Conservation (phyloP, 2,797 vertebrate species). For the Catharus ustulatus region DNA sequence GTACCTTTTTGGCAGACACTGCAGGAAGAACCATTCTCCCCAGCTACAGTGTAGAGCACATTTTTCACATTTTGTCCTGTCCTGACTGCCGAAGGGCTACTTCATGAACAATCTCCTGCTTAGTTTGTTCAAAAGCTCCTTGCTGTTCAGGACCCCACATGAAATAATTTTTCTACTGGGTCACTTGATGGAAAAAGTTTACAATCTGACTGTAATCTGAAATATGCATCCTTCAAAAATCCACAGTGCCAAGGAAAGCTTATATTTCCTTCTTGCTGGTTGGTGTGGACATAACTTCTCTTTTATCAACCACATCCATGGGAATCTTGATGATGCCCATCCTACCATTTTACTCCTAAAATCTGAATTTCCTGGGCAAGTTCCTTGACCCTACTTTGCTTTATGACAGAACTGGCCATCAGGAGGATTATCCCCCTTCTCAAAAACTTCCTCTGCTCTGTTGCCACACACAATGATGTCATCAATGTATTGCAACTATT, state of each 20-base stretch:
- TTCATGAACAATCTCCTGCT: background rate
- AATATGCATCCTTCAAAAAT: background rate
- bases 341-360: background rate
- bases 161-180: background rate
- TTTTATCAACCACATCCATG: background rate
- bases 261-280: background rate
- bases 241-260: background rate
- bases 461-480: background rate
- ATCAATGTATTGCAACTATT: background rate
- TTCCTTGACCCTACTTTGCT: background rate
- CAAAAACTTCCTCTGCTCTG: background rate
- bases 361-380: background rate
- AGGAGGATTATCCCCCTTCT: background rate
- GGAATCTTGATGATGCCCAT: background rate
- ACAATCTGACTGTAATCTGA: background rate
- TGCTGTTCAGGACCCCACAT: background rate
- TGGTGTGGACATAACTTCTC: background rate
- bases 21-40: background rate
- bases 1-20: background rate
- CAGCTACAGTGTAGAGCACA: accelerated
- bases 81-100: background rate
- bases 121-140: background rate
- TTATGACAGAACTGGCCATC: background rate
- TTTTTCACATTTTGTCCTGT: background rate
- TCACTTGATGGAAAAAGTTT: background rate